Percentiles rank a stretch among this genome's conserved stretches.
Conservation (phyloP, 2,888 invertebrate genomes). For the Parnassius apollo region DNA sequence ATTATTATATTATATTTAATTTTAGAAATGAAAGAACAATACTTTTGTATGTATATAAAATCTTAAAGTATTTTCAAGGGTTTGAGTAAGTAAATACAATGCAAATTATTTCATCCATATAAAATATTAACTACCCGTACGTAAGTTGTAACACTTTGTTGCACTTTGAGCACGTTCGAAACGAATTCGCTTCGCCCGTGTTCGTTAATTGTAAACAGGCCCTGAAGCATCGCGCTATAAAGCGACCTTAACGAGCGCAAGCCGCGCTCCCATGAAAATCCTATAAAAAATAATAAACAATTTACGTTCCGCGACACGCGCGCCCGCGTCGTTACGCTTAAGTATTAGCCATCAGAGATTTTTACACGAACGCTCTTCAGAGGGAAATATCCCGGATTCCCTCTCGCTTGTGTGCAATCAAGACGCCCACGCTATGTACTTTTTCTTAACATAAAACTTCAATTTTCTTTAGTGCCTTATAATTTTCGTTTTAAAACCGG, state of each 20-base stretch:
- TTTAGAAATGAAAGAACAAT: no score
- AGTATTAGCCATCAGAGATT: conserved; percentile 47
- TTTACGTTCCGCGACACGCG: conserved; percentile 77
- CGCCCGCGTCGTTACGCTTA: conserved; percentile 57
- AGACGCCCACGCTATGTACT: conserved; percentile 30
- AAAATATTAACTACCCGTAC: no score
- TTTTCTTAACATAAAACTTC: conserved; percentile 22
- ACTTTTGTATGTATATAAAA: no score
- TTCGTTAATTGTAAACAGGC: conserved; percentile 10
- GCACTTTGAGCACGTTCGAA: background rate
- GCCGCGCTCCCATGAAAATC: conserved; percentile 59
- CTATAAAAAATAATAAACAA: conserved; percentile 80
- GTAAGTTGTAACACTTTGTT: no score
- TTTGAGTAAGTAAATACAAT: no score
- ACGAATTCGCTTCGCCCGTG: conserved; percentile 14
- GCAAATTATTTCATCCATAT: no score
- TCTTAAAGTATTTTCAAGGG: no score
- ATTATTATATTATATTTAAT: no score
- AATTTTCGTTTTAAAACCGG: conserved; percentile 11
- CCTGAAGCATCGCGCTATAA: conserved; percentile 15
- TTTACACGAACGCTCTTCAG: conserved; percentile 40
- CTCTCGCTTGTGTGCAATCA: conserved; percentile 27
- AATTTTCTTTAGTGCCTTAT: conserved; percentile 18
- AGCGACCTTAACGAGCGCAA: conserved; percentile 47
- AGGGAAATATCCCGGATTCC: conserved; percentile 34